phyloP scores from a whole-genome alignment of 2,113 vertebrate species.

The Pionites leucogaster region DNA sequence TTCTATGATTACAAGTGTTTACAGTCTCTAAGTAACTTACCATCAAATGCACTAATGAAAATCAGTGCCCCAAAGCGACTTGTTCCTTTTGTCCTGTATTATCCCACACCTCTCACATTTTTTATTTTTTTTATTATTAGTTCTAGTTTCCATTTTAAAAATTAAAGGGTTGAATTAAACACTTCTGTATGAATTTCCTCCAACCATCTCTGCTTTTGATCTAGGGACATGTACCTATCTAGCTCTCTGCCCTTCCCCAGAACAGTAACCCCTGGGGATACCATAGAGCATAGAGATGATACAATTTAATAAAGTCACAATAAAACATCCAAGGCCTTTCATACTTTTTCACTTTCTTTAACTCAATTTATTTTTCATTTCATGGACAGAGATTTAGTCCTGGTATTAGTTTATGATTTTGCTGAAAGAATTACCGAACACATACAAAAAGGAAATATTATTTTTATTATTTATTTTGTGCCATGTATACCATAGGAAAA shows the following conservation, averaged over 20 bases:
- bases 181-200: background rate
- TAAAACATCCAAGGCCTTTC: constrained; percentile 81
- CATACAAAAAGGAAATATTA: constrained; percentile 85
- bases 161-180: background rate
- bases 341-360: constrained; percentile 82
- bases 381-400: constrained; percentile 84
- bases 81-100: background rate
- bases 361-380: constrained; percentile 90
- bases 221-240: constrained; percentile 43
- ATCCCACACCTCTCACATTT: background rate
- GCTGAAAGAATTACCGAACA: constrained; percentile 83
- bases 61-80: background rate
- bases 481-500: constrained; percentile 80
- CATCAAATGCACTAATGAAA: background rate
- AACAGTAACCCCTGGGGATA: constrained; percentile 71
- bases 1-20: constrained; percentile 19
- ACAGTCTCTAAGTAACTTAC: background rate
- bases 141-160: constrained; percentile 45
- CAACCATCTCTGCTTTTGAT: constrained; percentile 21
- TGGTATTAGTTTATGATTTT: constrained; percentile 88
- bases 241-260: constrained; percentile 50
- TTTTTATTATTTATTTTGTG: constrained; percentile 83
- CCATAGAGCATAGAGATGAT: constrained; percentile 71
- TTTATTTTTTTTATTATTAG: background rate
- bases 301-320: constrained; percentile 85